A percentile compares a stretch with the other conserved stretches of the same genome.
Evolutionary conservation across 2,888 invertebrate species (phyloP).

Genomic region (Agonopterix alstromeriana): DNA sequence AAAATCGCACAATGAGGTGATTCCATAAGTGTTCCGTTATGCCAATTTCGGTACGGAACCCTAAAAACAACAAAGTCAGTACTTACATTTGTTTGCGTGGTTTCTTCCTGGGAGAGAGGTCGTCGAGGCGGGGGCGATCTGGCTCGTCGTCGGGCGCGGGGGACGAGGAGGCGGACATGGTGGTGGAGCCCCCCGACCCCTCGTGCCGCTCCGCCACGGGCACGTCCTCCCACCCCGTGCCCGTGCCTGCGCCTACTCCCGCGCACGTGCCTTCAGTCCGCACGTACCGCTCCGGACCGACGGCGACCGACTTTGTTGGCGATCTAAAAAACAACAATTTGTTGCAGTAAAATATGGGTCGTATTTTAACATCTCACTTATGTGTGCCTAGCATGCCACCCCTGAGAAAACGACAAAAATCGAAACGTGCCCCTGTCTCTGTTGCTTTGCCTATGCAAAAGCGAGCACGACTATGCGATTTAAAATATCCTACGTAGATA

Average conservation of each 20-base stretch:
- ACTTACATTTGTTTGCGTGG: conserved; percentile 93
- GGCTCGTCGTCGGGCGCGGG: conserved; percentile 80
- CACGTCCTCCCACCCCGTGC: conserved; percentile 45
- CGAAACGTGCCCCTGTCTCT: too few relatives aligned
- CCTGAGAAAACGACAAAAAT: too few relatives aligned
- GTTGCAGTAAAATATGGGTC: too few relatives aligned
- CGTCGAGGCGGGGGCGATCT: conserved; percentile 34
- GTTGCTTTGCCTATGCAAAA: too few relatives aligned
- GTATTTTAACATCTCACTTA: too few relatives aligned
- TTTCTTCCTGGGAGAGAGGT: conserved; percentile 87
- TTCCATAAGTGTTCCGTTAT: not conserved
- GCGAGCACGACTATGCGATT: too few relatives aligned
- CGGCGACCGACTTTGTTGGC: conserved; percentile 63
- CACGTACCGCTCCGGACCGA: conserved; percentile 11
- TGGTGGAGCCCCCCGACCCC: conserved; percentile 84
- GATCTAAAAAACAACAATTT: conserved; percentile 36
- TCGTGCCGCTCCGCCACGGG: conserved; percentile 12
- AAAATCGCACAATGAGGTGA: not conserved
- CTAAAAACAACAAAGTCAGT: not conserved
- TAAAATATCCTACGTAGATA: too few relatives aligned
- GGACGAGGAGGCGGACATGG: conserved; percentile 90
- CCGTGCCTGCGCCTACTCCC: conserved; percentile 12
- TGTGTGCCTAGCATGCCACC: too few relatives aligned
- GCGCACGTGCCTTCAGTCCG: conserved; percentile 44
- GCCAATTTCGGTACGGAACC: not conserved